phyloP scores from a whole-genome alignment of 2,797 vertebrate species.

The Tympanoctomys barrerae region DNA sequence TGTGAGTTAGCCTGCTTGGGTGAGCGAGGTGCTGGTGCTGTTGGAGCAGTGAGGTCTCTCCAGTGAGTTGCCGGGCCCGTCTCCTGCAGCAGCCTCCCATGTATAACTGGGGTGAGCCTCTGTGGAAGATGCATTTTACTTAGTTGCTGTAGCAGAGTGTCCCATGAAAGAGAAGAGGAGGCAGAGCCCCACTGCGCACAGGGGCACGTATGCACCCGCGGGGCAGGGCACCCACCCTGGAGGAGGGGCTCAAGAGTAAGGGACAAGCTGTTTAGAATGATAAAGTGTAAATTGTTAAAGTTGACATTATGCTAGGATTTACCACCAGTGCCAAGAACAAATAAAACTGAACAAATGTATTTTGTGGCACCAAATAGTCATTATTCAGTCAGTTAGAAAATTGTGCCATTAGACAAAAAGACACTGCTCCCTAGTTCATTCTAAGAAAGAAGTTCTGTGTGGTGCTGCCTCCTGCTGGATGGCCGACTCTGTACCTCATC shows the following conservation, averaged over 20 bases:
- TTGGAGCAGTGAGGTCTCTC: not conserved
- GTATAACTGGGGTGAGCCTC: not conserved
- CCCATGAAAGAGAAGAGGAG: not conserved
- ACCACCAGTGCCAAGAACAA: not conserved
- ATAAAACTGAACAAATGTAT: not conserved
- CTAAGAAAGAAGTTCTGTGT: not conserved
- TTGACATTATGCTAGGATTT: not conserved
- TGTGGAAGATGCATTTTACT: not conserved
- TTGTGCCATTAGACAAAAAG: not conserved
- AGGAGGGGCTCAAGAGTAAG: not conserved
- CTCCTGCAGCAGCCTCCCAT: not conserved
- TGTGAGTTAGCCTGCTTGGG: not conserved
- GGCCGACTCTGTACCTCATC: rapidly evolving
- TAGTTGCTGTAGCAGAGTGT: not conserved
- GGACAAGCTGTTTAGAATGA: not conserved
- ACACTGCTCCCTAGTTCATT: rapidly evolving
- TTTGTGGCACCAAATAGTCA: not conserved
- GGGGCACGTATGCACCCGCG: not conserved
- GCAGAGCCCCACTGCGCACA: not conserved
- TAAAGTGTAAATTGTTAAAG: not conserved
- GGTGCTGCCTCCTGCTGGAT: slow-evolving; percentile 72
- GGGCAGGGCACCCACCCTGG: not conserved
- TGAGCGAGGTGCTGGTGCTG: not conserved
- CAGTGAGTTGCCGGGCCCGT: not conserved
- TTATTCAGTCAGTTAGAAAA: not conserved